Evolutionary conservation across 2,888 invertebrate species (phyloP), one percentile per base, ranked within the genome.

Genomic region (Dichetophora obliterata): DNA sequence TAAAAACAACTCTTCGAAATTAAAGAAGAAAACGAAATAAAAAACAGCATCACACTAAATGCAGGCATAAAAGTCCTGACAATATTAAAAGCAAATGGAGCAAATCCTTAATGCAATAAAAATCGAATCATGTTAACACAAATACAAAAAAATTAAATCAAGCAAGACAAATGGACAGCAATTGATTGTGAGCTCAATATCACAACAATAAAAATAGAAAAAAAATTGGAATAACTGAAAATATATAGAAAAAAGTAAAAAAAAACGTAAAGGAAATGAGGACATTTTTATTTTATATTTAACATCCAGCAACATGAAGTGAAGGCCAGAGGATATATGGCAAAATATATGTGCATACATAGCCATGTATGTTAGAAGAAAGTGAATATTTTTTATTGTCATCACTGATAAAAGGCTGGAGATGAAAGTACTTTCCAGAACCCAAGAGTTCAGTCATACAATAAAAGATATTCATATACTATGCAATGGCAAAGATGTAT

Each of bases 91-190:
- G 80, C 77, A 86, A 85, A 85, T 85, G 82, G 78, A 80, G 82
- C 82, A 82, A 86, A 81, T 84, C 84, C 83, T 80, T 80, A 77
- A 77, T 79, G 77, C 76, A 80, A 84, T 81, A 82, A 78, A 76
- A 83, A 84, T 80, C 82, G 80, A 83, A 82, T 84, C 84, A 82
- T 81, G 81, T 84, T 84, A 82, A 82, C 82, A 84, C 81, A 81
- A 82, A 81, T 81, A 81, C 9, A 66, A 54, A 71, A 71, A 71
- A 71, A 76, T 83, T 80, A 84, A 84, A 85, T 85, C 82, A 84
- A 82, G 82, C 82, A 82, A 81, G 81, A 84, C 82, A 83, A 85
- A 81, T 82, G 80, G 82, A 79, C 80, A 80, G 78, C 77, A 77
- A 76, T 16, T 78, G 77, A 79, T 78, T 79, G 77, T 75, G 78